Evolutionary conservation across 1,140 invertebrate species (phyloP).

Genomic region (Pseudomyrmex concolor): DNA sequence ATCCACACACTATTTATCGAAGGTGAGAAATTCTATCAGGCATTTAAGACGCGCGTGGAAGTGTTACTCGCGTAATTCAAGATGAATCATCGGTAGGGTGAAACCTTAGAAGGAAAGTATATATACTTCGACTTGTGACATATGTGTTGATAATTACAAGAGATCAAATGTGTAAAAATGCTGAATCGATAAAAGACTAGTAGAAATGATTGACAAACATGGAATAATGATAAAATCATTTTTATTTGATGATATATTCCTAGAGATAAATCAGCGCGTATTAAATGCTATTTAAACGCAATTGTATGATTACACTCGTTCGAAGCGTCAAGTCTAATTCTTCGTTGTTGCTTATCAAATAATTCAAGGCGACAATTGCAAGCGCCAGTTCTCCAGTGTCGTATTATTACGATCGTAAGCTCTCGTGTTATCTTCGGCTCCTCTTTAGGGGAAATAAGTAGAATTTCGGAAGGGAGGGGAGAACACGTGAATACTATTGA

Average conservation of each 20-base stretch:
- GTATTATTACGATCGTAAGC: background rate
- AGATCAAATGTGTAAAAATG: background rate
- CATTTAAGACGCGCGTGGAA: slow-evolving; percentile 33
- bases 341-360: background rate
- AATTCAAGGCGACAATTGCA: background rate
- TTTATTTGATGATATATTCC: background rate
- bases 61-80: slow-evolving; percentile 37
- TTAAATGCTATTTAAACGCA: background rate
- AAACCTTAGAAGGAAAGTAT: background rate
- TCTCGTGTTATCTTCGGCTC: background rate
- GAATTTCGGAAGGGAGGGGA: slow-evolving; percentile 46
- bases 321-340: slow-evolving; percentile 3
- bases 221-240: background rate
- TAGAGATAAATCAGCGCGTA: background rate
- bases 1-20: slow-evolving; percentile 12
- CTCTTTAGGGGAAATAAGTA: slow-evolving; percentile 49
- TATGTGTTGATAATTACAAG: slow-evolving; percentile 35
- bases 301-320: slow-evolving; percentile 16
- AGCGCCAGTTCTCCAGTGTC: background rate
- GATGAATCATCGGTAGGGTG: slow-evolving; percentile 51
- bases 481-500: slow-evolving; percentile 35
- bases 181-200: slow-evolving; percentile 43
- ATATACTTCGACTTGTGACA: slow-evolving; percentile 41
- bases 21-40: slow-evolving; percentile 35
- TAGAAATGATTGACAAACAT: slow-evolving; percentile 26